Percentiles rank a stretch among this genome's conserved stretches.
phyloP scores from a whole-genome alignment of 2,113 vertebrate species.

The Crotalus viridis region DNA sequence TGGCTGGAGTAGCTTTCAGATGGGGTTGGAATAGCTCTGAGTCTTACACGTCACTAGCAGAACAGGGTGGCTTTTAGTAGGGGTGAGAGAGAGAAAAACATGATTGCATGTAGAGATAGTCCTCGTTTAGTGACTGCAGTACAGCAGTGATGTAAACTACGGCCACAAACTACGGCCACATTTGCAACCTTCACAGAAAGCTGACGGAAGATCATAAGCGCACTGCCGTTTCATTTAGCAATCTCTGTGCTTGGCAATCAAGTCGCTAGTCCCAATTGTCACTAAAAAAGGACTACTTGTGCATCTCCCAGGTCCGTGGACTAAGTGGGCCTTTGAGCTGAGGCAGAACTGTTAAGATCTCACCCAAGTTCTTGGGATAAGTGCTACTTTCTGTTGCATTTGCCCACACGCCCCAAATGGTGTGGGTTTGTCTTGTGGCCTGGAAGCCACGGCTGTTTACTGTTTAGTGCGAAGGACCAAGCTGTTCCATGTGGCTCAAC shows the following conservation, averaged over 20 bases:
- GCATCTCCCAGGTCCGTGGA: not conserved
- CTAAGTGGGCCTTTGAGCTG: not conserved
- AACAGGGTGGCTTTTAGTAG: not conserved
- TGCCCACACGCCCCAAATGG: not conserved
- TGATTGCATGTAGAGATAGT: not conserved
- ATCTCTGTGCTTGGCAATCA: not conserved
- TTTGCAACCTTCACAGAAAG: not conserved
- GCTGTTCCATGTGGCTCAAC: too few relatives aligned
- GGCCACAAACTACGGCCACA: not conserved
- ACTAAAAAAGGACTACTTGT: not conserved
- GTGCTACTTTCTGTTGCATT: not conserved
- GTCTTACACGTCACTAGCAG: too few relatives aligned
- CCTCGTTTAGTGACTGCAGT: not conserved
- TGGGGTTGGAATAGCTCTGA: not conserved
- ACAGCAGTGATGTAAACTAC: not conserved
- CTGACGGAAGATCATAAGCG: not conserved
- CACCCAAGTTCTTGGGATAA: too few relatives aligned
- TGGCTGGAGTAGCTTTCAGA: not conserved
- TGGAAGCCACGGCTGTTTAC: too few relatives aligned
- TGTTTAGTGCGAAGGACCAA: too few relatives aligned
- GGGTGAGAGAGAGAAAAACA: not conserved
- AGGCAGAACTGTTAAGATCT: not conserved
- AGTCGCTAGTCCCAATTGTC: not conserved
- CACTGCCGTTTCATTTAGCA: not conserved
- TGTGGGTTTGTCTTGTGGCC: not conserved